Evolutionary conservation across 2,888 invertebrate species (phyloP), one percentile per base, ranked within the genome.

Genomic region (Microdon myrmicae): DNA sequence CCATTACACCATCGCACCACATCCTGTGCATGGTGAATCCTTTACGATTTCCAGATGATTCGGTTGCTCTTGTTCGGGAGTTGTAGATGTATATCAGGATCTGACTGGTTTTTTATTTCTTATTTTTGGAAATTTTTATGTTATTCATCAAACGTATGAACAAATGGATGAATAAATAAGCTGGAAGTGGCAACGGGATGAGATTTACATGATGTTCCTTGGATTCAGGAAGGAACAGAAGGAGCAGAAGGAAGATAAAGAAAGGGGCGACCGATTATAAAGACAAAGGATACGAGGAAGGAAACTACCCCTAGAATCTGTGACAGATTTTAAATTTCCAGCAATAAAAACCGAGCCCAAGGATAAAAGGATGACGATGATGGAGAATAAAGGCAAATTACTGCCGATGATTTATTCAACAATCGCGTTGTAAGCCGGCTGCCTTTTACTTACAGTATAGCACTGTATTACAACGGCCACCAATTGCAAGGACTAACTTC

Each of bases 361-460:
- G 56, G 61, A 58, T 51, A 45, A 61, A 58, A 26, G 51, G 47
- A 51, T 51, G 51, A 64, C 51, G 64, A 58, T 64, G 61, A 55
- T 28, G 49, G 14, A 44, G 43, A 38, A 64, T 64, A 58, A 64
- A 51, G 64, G 64, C 64, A 53, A 64, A 64, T 64, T 64, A 64
- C 64, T 64, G 64, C 17, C 64, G 41, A 64, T 64, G 64, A 64
- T 64, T 64, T 64, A 64, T 64, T 64, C 64, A 64, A 47, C 64
- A 64, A 64, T 64, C 22, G 58, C 64, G n/a, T n/a, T 64, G 51
- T 64, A 58, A 64, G 64, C 64, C 56, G 58, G 51, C 51, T 38
- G 39, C 58, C n/a, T 53, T 44, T 41, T 51, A 31, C 55, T 48
- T 39, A 26, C 26, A 16, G 35, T 37, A 23, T 29, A 34, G 35